Percentiles rank a stretch among this genome's conserved stretches.
These are phyloP conservation scores for Phaethornis superciliosus DNA, from an alignment of 2,113 vertebrate genomes.

Conservation along the genomic window DNA sequence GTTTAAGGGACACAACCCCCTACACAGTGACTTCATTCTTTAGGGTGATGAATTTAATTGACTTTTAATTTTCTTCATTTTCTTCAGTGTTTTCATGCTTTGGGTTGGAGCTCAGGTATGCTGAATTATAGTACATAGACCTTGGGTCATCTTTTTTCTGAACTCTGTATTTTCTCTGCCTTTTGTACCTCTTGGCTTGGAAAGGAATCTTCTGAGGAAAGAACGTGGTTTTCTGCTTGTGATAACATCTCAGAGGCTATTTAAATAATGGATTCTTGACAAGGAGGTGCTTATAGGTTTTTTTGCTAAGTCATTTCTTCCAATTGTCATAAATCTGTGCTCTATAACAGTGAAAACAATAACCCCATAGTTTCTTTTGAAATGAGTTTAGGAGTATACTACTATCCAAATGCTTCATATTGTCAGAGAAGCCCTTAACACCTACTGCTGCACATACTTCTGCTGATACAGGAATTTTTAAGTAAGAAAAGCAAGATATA, in stretches of 20 bases:
- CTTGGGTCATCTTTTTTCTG: constrained; percentile 21
- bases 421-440: constrained; percentile 21
- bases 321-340: constrained; percentile 42
- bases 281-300: not conserved
- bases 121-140: not conserved
- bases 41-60: not conserved
- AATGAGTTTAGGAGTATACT: not conserved
- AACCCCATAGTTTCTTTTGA: not conserved
- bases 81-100: not conserved
- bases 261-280: constrained; percentile 45
- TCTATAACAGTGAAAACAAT: constrained; percentile 2
- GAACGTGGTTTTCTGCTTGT: not conserved
- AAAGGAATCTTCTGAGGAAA: constrained; percentile 22
- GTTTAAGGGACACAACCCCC: constrained; percentile 32
- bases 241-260: constrained; percentile 2
- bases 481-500: constrained; percentile 13
- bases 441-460: not conserved
- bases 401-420: constrained; percentile 22
- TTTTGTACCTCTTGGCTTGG: constrained; percentile 33
- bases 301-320: constrained; percentile 34
- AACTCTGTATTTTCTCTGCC: constrained; percentile 4
- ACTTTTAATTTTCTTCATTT: not conserved
- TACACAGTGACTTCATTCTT: constrained; percentile 15
- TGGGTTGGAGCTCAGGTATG: not conserved
- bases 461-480: constrained; percentile 38